These are phyloP conservation scores for Percopsis omiscomaycus DNA, from an alignment of 2,797 vertebrate genomes.

Conservation along the genomic window DNA sequence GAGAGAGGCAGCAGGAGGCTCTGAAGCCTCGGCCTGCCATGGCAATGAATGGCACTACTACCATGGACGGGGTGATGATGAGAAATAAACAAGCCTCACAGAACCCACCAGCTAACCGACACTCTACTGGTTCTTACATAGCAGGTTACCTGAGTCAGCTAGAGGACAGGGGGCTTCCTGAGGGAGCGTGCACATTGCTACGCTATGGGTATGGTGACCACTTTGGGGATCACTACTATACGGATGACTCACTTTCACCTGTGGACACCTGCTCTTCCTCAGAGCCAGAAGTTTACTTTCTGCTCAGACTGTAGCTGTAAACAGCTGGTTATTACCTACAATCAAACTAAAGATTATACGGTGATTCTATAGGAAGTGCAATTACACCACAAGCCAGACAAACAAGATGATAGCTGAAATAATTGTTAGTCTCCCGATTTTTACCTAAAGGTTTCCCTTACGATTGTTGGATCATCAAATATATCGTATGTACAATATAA, in stretches of 20 bases:
- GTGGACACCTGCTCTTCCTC: constrained; percentile 73
- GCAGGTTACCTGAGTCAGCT: constrained; percentile 83
- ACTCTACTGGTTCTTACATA: constrained; percentile 96
- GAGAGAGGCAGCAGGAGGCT: constrained; percentile 91
- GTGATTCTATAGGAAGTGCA: constrained; percentile 26
- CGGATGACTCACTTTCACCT: constrained; percentile 70
- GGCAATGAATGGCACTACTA: constrained; percentile 27
- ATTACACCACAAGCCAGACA: constrained; percentile 37
- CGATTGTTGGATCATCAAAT: constrained; percentile 27
- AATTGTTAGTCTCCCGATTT: constrained; percentile 27
- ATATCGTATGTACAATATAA: constrained; percentile 42
- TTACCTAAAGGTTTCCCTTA: constrained; percentile 15
- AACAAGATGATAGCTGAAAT: constrained; percentile 23
- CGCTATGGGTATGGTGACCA: constrained; percentile 73
- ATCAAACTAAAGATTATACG: constrained; percentile 14
- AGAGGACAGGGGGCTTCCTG: constrained; percentile 86
- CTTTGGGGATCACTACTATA: constrained; percentile 72
- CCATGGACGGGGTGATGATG: constrained; percentile 78
- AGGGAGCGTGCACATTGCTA: constrained; percentile 85
- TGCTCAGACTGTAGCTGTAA: constrained; percentile 86
- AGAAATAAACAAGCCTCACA: constrained; percentile 79
- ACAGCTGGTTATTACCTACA: constrained; percentile 27
- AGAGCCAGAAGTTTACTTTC: constrained; percentile 95
- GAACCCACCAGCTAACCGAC: constrained; percentile 79
- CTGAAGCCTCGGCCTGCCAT: constrained; percentile 71